Conservation (phyloP, 2,888 invertebrate genomes). For the Dilophus febrilis region DNA sequence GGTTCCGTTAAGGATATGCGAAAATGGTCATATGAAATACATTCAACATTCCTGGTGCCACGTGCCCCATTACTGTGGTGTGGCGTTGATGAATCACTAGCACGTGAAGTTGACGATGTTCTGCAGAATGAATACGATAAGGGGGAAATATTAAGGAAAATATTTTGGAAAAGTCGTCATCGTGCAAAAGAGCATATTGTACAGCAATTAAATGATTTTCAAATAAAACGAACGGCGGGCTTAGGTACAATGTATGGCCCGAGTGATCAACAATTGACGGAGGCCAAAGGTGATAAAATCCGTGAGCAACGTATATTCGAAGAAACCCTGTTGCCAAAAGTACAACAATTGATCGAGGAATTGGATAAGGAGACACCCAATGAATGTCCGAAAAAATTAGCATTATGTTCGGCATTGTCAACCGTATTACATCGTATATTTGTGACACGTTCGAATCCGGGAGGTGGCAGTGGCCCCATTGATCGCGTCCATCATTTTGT, state of each 20-base stretch:
- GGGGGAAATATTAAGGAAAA: constrained; percentile 73
- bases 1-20: constrained; percentile 79
- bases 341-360: constrained; percentile 49
- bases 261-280: constrained; percentile 57
- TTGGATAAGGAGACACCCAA: constrained; percentile 42
- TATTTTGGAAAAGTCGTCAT: constrained; percentile 76
- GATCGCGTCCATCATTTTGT: constrained; percentile 73
- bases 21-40: constrained; percentile 98
- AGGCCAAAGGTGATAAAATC: constrained; percentile 60
- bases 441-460: constrained; percentile 41
- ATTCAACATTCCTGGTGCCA: constrained; percentile 87
- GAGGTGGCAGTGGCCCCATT: constrained; percentile 35
- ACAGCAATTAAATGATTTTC: constrained; percentile 33
- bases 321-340: constrained; percentile 49
- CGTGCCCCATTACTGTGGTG: constrained; percentile 40
- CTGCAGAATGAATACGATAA: constrained; percentile 71
- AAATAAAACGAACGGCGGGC: constrained; percentile 78
- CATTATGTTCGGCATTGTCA: constrained; percentile 49
- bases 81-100: constrained; percentile 52
- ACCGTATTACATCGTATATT: constrained; percentile 66
- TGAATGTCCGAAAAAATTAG: constrained; percentile 47
- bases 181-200: constrained; percentile 33
- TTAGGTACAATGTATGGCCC: constrained; percentile 82
- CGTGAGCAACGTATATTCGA: constrained; percentile 63
- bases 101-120: constrained; percentile 77